Percentiles rank a stretch among this genome's conserved stretches.
Evolutionary conservation across 2,113 vertebrate species (phyloP).

Genomic region (Bufo bufo): DNA sequence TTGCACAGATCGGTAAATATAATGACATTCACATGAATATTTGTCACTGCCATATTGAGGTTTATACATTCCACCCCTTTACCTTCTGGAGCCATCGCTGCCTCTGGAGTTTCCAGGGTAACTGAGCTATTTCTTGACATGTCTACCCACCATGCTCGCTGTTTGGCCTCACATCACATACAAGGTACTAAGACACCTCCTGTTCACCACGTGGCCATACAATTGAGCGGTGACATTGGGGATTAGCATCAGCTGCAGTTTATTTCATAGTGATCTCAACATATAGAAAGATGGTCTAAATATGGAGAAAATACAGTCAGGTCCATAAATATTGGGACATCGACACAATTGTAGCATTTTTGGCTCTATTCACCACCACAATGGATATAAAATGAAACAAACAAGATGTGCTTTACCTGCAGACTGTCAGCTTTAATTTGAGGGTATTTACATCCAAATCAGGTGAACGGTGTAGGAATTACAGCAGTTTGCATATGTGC

Average conservation of each 20-base stretch:
- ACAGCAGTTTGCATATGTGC: too few relatives aligned
- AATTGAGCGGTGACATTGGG: neutral
- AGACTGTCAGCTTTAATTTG: too few relatives aligned
- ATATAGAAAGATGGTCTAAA: neutral
- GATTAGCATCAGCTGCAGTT: neutral
- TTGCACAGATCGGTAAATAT: neutral
- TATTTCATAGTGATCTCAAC: neutral
- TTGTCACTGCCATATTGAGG: slow-evolving; percentile 37
- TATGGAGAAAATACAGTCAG: too few relatives aligned
- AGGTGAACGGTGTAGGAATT: too few relatives aligned
- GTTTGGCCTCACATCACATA: slow-evolving; percentile 32
- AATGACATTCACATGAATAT: slow-evolving; percentile 29
- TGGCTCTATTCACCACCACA: too few relatives aligned
- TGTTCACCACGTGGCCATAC: slow-evolving; percentile 16
- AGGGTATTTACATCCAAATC: too few relatives aligned
- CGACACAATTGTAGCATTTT: too few relatives aligned
- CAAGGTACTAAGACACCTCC: slow-evolving; percentile 38
- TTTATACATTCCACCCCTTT: slow-evolving; percentile 33
- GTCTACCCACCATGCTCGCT: slow-evolving; percentile 22
- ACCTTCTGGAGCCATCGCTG: slow-evolving; percentile 30
- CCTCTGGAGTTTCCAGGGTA: slow-evolving; percentile 21
- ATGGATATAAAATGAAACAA: too few relatives aligned
- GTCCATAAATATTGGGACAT: too few relatives aligned
- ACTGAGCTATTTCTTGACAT: slow-evolving; percentile 28
- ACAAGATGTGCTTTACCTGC: too few relatives aligned